Base-by-base conservation (phyloP, 2,888 invertebrate species). In the Athetis lepigone region DNA sequence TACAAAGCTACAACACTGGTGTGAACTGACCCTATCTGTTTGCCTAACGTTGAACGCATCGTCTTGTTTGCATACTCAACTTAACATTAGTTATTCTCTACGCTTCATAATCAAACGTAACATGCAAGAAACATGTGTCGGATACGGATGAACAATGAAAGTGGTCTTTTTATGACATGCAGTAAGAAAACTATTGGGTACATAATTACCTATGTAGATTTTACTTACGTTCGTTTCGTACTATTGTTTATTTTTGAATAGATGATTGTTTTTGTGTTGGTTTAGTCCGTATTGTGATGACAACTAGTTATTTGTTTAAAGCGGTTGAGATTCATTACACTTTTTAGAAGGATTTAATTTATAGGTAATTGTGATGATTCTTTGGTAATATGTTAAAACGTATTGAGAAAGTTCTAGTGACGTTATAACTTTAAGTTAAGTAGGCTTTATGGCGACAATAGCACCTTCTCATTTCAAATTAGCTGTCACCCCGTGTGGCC, bases 91-190 rank as follows among this genome's bases (percentile, higher is more conserved):
- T 61, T 75, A 77, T 80, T 80, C 69, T 46, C 54, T 19, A 46
- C 69, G 50, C 67, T 67, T 51, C 65, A 69, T 70, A 81, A 74
- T 79, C 33, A 77, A 77, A 67, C 71, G 79, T 70, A 64, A 76
- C 66, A 65, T 61, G 42, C 33, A 70, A 77, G 77, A 82, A 71
- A 73, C 80, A 79, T 70, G 80, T 59, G 58, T 70, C 72, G 81
- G 75, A 70, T 81, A 74, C 64, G 68, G 68, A 73, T 72, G 67
- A 75, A 70, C 75, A 70, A 80, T 82, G 82, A 82, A 77, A 77
- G 81, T 55, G 57, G 37, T 13, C 33, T 75, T 81, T 59, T 74
- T 81, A 81, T 75, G 45, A 61, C 57, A 49, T 43, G 18, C 27
- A 19, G 42, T 52, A 64, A 60, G 58, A 56, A 77, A 72, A 43